A percentile compares a stretch with the other conserved stretches of the same genome.
Evolutionary conservation across 64 coral and sea anemone species (phyloP).

Genomic region (Stichodactyla helianthus): DNA sequence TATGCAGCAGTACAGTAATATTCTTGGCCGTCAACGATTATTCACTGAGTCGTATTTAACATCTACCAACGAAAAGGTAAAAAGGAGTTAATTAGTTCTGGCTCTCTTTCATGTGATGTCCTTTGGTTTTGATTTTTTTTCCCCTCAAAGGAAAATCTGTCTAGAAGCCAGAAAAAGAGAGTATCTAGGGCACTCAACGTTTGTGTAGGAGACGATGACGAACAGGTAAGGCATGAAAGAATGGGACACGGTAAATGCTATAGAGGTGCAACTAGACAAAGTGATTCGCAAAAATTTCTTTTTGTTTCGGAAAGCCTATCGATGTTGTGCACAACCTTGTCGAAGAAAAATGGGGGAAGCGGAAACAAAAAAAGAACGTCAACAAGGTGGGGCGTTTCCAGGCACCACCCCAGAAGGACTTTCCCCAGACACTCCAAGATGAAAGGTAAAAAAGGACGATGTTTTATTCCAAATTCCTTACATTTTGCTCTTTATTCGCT

Average conservation of each 20-base stretch:
- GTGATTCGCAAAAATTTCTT: not conserved
- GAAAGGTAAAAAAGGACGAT: not conserved
- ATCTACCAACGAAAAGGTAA: not conserved
- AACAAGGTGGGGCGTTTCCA: conserved; percentile 25
- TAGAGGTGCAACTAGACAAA: not conserved
- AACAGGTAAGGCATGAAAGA: not conserved
- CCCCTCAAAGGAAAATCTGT: not conserved
- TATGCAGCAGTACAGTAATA: conserved; percentile 9
- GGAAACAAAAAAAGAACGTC: not conserved
- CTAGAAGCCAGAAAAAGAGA: conserved; percentile 5
- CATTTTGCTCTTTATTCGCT: too few species aligned
- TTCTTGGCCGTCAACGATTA: conserved; percentile 20
- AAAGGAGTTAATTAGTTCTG: not conserved
- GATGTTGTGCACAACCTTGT: not conserved
- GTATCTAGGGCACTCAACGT: not conserved
- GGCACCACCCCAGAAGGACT: not conserved
- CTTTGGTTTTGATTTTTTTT: not conserved
- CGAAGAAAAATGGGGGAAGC: not conserved
- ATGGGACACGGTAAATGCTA: too few species aligned
- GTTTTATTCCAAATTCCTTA: too few species aligned
- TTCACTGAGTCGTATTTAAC: conserved; percentile 5
- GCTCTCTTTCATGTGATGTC: not conserved
- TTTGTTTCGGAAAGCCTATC: not conserved
- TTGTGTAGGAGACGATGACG: not conserved
- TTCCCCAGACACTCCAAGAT: not conserved